Evolutionary conservation across 2,888 invertebrate species (phyloP).

Genomic region (Drosophila longiperda): DNA sequence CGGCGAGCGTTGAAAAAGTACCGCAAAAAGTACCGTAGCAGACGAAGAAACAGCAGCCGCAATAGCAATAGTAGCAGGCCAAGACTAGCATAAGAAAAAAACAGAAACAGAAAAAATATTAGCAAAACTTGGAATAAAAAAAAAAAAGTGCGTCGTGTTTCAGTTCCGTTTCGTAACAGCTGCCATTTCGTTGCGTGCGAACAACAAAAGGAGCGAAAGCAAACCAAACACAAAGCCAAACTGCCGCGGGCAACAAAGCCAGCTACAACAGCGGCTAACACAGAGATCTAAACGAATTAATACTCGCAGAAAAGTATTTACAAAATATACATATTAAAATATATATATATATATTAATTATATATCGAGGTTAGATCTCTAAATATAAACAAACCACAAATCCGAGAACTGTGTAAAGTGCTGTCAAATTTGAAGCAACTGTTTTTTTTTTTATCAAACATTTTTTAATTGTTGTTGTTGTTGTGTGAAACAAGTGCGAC

Average conservation of each 20-base stretch:
- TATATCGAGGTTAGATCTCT: neutral
- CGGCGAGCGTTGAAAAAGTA: neutral
- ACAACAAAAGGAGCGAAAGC: conserved; percentile 54
- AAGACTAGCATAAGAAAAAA: neutral
- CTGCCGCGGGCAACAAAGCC: conserved; percentile 61
- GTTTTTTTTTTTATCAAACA: neutral
- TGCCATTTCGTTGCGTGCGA: conserved; percentile 43
- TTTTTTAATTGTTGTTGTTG: conserved; percentile 15
- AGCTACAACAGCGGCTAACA: conserved; percentile 30
- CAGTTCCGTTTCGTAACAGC: conserved; percentile 61
- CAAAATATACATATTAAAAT: conserved; percentile 3
- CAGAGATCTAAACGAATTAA: conserved; percentile 7
- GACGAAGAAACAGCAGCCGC: neutral
- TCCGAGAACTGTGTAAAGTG: conserved; percentile 15
- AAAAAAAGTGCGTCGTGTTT: conserved; percentile 57
- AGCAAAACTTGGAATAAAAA: conserved; percentile 3
- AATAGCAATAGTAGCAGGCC: neutral
- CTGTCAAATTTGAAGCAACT: neutral
- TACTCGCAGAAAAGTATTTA: conserved; percentile 1
- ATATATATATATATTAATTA: conserved; percentile 6
- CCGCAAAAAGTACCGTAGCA: conserved; percentile 1
- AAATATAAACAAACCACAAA: neutral
- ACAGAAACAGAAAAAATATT: neutral
- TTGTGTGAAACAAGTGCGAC: conserved; percentile 12
- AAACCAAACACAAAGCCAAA: conserved; percentile 61